These are phyloP conservation scores for Xerus inauris DNA, from an alignment of 2,113 vertebrate species.

Conservation along the genomic window DNA sequence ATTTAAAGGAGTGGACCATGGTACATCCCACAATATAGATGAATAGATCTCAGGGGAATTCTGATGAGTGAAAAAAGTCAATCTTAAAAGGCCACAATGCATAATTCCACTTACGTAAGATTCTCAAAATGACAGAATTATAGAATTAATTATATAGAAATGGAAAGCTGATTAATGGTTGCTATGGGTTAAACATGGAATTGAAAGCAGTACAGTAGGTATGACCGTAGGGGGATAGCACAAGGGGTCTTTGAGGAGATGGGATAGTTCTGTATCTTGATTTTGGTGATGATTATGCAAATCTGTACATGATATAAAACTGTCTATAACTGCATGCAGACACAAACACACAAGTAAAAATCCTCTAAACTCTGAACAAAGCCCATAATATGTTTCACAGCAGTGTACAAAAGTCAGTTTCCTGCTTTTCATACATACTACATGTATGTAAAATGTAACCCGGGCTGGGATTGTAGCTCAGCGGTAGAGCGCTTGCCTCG, in stretches of 20 bases:
- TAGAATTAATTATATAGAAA: not conserved
- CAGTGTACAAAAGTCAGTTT: not conserved
- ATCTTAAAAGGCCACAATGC: not conserved
- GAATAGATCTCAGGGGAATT: not conserved
- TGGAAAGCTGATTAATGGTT: not conserved
- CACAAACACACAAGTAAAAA: not conserved
- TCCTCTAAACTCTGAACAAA: not conserved
- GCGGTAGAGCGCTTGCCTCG: no score
- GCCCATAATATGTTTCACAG: not conserved
- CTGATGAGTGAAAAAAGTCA: not conserved
- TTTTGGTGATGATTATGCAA: not conserved
- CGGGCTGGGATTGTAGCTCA: no score
- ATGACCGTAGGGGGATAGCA: not conserved
- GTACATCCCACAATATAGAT: not conserved
- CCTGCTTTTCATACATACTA: not conserved
- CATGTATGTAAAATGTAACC: not conserved
- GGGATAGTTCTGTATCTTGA: not conserved
- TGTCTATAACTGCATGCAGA: not conserved
- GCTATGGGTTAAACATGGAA: not conserved
- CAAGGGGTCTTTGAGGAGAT: not conserved
- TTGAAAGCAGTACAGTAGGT: not conserved
- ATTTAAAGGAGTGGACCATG: not conserved
- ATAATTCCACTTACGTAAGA: not conserved
- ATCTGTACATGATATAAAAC: not conserved
- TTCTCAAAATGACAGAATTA: not conserved